Conservation (phyloP, 2,797 vertebrate genomes). For the Ciconia nigra region DNA sequence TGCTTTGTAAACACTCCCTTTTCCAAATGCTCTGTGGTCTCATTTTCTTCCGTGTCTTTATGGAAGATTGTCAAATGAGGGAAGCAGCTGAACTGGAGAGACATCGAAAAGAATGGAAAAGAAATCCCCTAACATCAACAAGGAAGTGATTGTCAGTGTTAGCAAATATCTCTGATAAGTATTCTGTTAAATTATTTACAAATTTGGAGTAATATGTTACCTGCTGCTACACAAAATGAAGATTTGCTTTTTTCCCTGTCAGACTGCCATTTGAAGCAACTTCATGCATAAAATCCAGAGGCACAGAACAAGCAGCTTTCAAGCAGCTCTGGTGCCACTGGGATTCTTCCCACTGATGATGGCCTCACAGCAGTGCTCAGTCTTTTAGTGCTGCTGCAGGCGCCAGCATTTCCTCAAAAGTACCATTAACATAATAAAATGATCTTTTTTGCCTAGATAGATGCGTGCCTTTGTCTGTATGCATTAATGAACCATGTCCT, state of each 20-base stretch:
- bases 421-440: neutral
- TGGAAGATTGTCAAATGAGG: constrained; percentile 6
- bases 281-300: neutral
- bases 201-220: neutral
- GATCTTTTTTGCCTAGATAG: neutral
- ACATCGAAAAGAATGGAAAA: neutral
- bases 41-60: neutral
- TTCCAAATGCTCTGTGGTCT: constrained; percentile 15
- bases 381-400: neutral
- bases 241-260: neutral
- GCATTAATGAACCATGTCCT: neutral
- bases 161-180: neutral
- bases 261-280: neutral
- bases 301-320: neutral
- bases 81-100: neutral
- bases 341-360: neutral
- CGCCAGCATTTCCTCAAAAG: neutral
- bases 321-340: neutral
- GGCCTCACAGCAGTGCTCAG: neutral
- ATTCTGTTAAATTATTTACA: neutral
- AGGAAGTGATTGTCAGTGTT: neutral
- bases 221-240: neutral
- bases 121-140: neutral
- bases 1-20: constrained; percentile 21
- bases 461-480: neutral